phyloP scores from a whole-genome alignment of 2,797 vertebrate species.

The Pangasius djambal region DNA sequence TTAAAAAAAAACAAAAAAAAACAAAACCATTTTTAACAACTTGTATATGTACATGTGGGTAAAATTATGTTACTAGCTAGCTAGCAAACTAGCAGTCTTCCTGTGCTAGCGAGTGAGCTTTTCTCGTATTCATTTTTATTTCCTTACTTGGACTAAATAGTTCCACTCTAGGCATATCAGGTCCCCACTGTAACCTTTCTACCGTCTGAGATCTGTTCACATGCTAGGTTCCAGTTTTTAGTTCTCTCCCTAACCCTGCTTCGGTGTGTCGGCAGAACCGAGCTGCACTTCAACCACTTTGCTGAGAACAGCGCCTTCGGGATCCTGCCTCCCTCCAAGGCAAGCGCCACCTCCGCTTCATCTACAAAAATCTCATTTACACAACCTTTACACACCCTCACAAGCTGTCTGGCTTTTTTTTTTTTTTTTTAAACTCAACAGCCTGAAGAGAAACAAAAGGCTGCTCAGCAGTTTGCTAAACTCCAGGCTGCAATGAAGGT shows the following conservation, averaged over 20 bases:
- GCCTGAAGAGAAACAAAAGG: constrained; percentile 94
- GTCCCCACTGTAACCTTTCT: not conserved
- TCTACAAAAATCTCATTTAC: not conserved
- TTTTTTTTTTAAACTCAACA: constrained; percentile 58
- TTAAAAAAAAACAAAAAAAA: not conserved
- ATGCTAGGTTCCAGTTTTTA: not conserved
- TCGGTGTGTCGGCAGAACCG: constrained; percentile 79
- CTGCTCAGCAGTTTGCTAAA: constrained; percentile 91
- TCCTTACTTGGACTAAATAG: not conserved
- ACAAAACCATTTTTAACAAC: not conserved
- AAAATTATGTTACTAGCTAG: not conserved
- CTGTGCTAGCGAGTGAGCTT: not conserved
- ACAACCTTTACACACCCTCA: not conserved
- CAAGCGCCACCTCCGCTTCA: constrained; percentile 59
- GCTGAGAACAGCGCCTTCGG: constrained; percentile 89
- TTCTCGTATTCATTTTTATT: not conserved
- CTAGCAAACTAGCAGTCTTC: not conserved
- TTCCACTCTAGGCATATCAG: not conserved
- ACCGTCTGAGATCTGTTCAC: not conserved
- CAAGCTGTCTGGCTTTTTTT: not conserved
- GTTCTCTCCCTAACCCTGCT: not conserved
- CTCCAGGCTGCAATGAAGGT: constrained; percentile 96
- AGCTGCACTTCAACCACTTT: constrained; percentile 95
- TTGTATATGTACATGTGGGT: not conserved
- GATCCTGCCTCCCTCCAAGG: constrained; percentile 86